phyloP scores from a whole-genome alignment of 2,113 vertebrate genomes.

The Castor canadensis region DNA sequence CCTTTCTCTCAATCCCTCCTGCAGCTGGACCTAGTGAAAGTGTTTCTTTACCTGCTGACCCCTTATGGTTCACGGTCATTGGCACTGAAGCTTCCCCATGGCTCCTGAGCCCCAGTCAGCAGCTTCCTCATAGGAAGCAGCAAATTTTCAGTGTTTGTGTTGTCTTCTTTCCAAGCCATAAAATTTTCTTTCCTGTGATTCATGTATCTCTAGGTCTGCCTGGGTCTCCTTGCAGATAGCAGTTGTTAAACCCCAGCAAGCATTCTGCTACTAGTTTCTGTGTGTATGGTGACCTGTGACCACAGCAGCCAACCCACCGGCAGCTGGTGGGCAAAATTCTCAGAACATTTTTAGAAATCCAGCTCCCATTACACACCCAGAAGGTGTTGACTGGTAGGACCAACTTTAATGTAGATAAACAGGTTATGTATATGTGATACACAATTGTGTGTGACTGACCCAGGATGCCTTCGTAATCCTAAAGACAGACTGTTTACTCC shows the following conservation, averaged over 20 bases:
- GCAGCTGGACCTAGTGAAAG: conserved; percentile 7
- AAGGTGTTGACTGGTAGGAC: background rate
- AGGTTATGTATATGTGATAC: background rate
- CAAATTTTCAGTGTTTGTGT: background rate
- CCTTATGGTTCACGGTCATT: background rate
- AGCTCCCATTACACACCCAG: background rate
- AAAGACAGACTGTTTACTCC: background rate
- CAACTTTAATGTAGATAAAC: background rate
- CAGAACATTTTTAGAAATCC: background rate
- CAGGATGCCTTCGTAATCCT: background rate
- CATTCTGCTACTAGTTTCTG: background rate
- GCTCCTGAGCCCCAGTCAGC: background rate
- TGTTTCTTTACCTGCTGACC: conserved; percentile 25
- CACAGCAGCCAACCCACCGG: background rate
- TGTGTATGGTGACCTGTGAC: conserved; percentile 19
- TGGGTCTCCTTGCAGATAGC: conserved; percentile 7
- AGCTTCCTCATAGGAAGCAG: conserved; percentile 57
- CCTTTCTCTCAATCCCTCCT: background rate
- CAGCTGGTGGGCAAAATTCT: background rate
- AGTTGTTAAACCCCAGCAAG: background rate
- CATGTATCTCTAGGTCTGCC: background rate
- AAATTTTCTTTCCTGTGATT: conserved; percentile 39
- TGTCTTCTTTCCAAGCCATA: conserved; percentile 49
- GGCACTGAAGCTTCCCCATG: background rate
- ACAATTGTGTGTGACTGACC: background rate